These are phyloP conservation scores for Nycticorax nycticorax DNA, from an alignment of 2,113 vertebrate genomes.

Conservation along the genomic window DNA sequence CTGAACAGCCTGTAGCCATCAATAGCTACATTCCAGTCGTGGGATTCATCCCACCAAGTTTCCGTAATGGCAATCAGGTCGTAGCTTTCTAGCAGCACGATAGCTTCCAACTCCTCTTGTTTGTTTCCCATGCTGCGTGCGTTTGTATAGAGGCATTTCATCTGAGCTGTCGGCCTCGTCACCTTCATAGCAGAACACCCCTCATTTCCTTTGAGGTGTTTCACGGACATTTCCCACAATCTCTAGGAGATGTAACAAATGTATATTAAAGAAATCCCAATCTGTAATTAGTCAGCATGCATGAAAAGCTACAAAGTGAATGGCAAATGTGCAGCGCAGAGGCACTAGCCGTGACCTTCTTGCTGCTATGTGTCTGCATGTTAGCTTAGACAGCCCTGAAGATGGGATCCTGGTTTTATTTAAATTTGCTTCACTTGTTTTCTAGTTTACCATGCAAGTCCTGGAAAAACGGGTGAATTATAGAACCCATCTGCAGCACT, in stretches of 20 bases:
- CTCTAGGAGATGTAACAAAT: neutral
- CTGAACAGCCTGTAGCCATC: too few relatives aligned
- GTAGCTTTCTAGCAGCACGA: too few relatives aligned
- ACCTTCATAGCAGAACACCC: too few relatives aligned
- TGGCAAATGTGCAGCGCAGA: neutral
- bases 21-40: too few relatives aligned
- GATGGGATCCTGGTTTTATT: neutral
- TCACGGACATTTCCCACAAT: too few relatives aligned
- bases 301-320: neutral
- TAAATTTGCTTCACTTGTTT: neutral
- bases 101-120: too few relatives aligned
- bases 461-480: slow-evolving; percentile 82
- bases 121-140: too few relatives aligned
- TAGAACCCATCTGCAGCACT: slow-evolving; percentile 78
- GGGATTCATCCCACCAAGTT: too few relatives aligned
- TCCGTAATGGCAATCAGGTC: too few relatives aligned
- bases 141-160: too few relatives aligned
- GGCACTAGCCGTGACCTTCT: neutral
- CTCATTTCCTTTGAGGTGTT: too few relatives aligned
- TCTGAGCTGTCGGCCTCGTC: too few relatives aligned
- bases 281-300: neutral
- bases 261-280: neutral
- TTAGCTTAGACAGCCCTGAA: neutral
- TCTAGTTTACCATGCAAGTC: slow-evolving; percentile 80
- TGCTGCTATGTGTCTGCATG: neutral